These are phyloP conservation scores for Magallana gigas DNA, from an alignment of 1,140 invertebrate genomes.

Conservation along the genomic window DNA sequence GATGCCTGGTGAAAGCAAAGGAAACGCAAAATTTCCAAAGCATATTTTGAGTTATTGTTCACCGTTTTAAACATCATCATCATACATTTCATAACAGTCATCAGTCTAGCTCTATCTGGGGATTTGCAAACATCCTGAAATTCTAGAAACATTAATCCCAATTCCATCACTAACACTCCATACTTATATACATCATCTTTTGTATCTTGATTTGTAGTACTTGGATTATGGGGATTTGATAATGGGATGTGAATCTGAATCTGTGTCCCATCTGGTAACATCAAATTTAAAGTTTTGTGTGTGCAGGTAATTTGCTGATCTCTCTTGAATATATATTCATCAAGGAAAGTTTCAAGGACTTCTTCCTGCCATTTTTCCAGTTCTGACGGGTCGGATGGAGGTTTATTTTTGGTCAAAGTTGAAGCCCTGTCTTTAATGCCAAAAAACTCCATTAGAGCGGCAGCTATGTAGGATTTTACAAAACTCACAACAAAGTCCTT, in stretches of 20 bases:
- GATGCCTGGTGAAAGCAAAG: slow-evolving; percentile 21
- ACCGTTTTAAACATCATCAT: background rate
- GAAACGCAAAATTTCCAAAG: background rate
- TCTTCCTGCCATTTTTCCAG: background rate
- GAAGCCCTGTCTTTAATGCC: background rate
- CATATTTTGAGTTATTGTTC: slow-evolving; percentile 24
- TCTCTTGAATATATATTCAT: background rate
- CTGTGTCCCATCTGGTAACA: slow-evolving; percentile 7
- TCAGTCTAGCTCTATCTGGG: slow-evolving; percentile 8
- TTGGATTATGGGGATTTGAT: background rate
- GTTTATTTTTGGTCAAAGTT: background rate
- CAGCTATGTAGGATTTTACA: background rate
- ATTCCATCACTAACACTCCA: background rate
- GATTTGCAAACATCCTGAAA: background rate
- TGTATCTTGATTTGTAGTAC: background rate
- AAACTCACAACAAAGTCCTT: too few relatives aligned
- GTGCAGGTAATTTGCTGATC: background rate
- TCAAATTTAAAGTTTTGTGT: background rate
- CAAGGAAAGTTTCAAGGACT: background rate
- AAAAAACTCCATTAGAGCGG: background rate
- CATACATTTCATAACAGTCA: slow-evolving; percentile 21
- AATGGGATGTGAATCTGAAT: background rate
- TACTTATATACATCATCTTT: slow-evolving; percentile 5
- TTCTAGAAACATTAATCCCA: slow-evolving; percentile 10
- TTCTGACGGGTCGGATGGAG: background rate